Base-by-base conservation (phyloP, 2,888 invertebrate species). In the Diaprepes abbreviatus region DNA sequence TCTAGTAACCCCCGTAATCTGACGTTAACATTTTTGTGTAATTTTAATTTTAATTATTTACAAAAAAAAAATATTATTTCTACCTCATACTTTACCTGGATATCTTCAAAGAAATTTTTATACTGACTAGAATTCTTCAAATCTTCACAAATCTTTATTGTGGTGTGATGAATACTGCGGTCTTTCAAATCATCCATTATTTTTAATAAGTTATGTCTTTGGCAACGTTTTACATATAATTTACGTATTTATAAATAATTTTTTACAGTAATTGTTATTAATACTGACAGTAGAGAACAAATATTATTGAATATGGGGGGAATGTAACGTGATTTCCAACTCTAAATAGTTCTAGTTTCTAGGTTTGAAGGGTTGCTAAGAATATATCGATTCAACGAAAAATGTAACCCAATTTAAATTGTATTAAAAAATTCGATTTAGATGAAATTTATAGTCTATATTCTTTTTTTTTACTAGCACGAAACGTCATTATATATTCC, bases 101-200 rank as follows among this genome's bases (percentile, higher is more conserved):
- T 89, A 82, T 93, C 92, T 81, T 89, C 90, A 79, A 91, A 93
- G 78, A 95, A 89, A 68, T 89, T 88, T 82, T 91, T 89, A 79
- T 94, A 95, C 75, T 91, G 89, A 38, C 91, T 88, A 80, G 92
- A 89, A 74, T 88, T 88, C 83, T 92, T 91, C 70, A 95, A 89
- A 82, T 94, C 93, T 71, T 91, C 89, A n/a, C 93, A 90, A 78
- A 95, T 87, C 85, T 92, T 93, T 71, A 90, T 83, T 14, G 94
- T 92, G 58, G 92, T 91, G 74, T 91, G 89, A 79, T 93, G 91
- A 74, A 94, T 89, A 72, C 88, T 87, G 77, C 88, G 88, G 74
- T 90, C 89, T 77, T 81, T 83, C 14, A 77, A 70, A 66, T 82
- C 82, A 17, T 83, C 82, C 83, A 83, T 83, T 48, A 60, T 59